Percentiles rank a stretch among this genome's conserved stretches.
phyloP scores from a whole-genome alignment of 1,140 invertebrate species.

The Melipona quadrifasciata region DNA sequence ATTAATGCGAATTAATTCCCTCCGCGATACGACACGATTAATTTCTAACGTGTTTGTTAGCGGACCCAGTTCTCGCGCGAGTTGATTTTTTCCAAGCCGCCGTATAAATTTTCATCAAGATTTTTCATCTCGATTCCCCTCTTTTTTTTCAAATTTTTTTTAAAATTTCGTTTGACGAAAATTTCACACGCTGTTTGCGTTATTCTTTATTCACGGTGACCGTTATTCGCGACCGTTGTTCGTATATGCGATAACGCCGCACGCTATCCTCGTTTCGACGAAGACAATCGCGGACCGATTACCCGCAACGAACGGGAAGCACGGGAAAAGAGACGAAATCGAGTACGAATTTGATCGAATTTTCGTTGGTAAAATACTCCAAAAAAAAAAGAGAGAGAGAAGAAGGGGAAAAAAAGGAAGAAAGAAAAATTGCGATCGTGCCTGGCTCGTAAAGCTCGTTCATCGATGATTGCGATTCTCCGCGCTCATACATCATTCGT shows the following conservation, averaged over 20 bases:
- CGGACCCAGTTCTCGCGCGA: neutral
- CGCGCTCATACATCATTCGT: neutral
- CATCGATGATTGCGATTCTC: neutral
- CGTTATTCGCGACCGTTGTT: neutral
- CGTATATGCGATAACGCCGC: neutral
- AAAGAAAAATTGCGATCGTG: neutral
- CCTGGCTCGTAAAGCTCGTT: neutral
- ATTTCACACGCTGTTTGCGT: constrained; percentile 4
- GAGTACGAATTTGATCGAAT: constrained; percentile 8
- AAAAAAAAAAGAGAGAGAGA: no score
- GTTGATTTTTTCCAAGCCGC: no score
- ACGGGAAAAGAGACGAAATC: no score
- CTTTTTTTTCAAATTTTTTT: no score
- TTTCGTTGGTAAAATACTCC: neutral
- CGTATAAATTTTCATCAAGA: constrained; percentile 2
- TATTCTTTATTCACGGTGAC: neutral
- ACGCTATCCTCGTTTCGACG: neutral
- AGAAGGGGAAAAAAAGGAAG: no score
- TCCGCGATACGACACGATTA: neutral
- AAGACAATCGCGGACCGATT: neutral
- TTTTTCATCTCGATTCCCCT: no score
- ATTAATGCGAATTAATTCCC: constrained; percentile 9
- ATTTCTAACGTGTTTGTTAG: constrained; percentile 20
- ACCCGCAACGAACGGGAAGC: no score
- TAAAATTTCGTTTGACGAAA: neutral